Evolutionary conservation across 2,113 vertebrate genomes (phyloP), one percentile per base, ranked within the genome.

Genomic region (Arothron firmamentum): DNA sequence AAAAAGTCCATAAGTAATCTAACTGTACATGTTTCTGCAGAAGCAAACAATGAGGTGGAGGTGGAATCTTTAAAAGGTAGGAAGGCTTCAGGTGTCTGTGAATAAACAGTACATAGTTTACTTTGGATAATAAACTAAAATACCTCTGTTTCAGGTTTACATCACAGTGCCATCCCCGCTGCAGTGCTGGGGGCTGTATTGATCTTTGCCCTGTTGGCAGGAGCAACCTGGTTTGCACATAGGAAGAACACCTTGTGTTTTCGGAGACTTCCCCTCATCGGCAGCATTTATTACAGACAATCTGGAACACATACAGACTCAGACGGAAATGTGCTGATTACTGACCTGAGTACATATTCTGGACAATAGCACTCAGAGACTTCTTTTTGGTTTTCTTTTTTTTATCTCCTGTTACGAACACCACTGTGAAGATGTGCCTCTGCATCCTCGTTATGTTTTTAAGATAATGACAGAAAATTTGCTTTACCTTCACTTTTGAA

Each of bases 291-390:
- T 66, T 93, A 93, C 74, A 84, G 89, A 66, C 90, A 93, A 60
- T 85, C 87, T 13, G 88, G 85, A 58, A 78, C 91, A 1, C 91
- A 93, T 0, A 60, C 85, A 19, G 78, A 90, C 79, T 85, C 92
- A 2, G 96, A 98, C 61, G 95, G 94, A 84, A 94, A 90, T 42
- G 92, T 95, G 69, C 91, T 98, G 54, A 95, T 97, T 80, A 89
- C 92, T 52, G 92, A 94, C 63, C 82, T 95, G 78, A 93, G 95
- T 59, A 84, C 83, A 79, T 90, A 80, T 21, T 78, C 88, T 5
- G 86, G 80, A 49, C 90, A 92, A 75, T 90, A 91, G 67, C 46
- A 45, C 21, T 38, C 6, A 47, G 5, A 16, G 25, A 12, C 23
- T 28, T 6, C 34, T 31, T 31, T 65, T 12, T 42, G 12, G 18